Base-by-base conservation (phyloP, 2,113 vertebrate species). In the Burhinus oedicnemus region DNA sequence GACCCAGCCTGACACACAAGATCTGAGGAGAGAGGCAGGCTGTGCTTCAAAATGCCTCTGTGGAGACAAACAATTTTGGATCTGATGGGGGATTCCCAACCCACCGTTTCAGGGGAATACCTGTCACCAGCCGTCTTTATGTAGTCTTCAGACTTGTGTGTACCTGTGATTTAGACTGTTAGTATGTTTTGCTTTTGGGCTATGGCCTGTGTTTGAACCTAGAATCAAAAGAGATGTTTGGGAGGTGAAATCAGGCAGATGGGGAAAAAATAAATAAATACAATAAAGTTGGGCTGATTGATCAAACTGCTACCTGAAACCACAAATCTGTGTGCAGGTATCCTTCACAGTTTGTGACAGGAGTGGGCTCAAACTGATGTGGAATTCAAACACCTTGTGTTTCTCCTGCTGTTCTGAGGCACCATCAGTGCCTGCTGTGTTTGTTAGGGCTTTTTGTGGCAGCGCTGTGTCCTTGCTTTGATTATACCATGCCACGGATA, bases 341-440 rank as follows among this genome's bases (percentile, higher is more conserved):
- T 13, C 8, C 10, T 85, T 42, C 32, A 47, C 27, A 81, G 60
- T 8, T 62, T 45, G 32, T 36, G 78, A 29, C 11, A 77, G 12
- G 23, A 87, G 5, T 5, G 22, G 20, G 19, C 21, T 57, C 34
- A 52, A n/a, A 26, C 5, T 49, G 36, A 3, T 17, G 6, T 25
- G 27, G 17, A 27, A 9, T 66, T 75, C 1, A 3, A 26, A 10
- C 7, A 51, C 4, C 9, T 74, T 27, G 18, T 15, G 5, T 52
- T 87, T 75, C 12, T 78, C 12, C 38, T 70, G 27, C 23, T 82
- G 20, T 47, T 25, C 34, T 58, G 34, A 57, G 57, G 7, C 22
- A 42, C 5, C 1, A 0, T 11, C 0, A 0, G 6, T 34, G 40
- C 29, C 34, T 71, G 61, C 23, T 61, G 25, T 23, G 34, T 38